Conservation (phyloP, 2,888 invertebrate genomes). For the Drepanosiphum platanoidis region DNA sequence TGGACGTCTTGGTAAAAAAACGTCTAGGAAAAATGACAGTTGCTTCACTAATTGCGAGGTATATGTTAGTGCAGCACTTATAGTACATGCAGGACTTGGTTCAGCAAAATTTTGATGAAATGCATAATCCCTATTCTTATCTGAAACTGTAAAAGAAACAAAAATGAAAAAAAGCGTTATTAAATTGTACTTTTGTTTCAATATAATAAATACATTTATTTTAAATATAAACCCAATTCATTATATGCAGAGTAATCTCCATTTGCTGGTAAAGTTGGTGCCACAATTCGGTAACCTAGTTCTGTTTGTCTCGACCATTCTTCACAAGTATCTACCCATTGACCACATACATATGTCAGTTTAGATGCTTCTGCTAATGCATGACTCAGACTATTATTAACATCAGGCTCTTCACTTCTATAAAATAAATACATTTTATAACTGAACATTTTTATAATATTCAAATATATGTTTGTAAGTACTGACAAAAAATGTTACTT, state of each 20-base stretch:
- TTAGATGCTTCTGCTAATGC: constrained; percentile 79
- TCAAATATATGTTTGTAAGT: neutral
- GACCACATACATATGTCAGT: constrained; percentile 81
- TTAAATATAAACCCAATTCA: constrained; percentile 75
- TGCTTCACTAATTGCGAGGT: constrained; percentile 85
- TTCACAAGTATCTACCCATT: constrained; percentile 79
- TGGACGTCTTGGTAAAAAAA: constrained; percentile 80
- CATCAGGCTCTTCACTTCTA: constrained; percentile 62
- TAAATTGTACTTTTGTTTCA: constrained; percentile 28
- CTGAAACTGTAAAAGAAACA: constrained; percentile 68
- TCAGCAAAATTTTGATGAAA: constrained; percentile 69
- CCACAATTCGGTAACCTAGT: constrained; percentile 80
- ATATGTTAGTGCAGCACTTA: constrained; percentile 84
- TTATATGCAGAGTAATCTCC: constrained; percentile 84
- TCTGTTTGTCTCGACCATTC: constrained; percentile 70
- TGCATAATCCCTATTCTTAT: constrained; percentile 70
- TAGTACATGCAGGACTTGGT: constrained; percentile 77
- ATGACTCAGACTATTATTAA: constrained; percentile 69
- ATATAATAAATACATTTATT: constrained; percentile 52
- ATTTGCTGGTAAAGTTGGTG: constrained; percentile 84
- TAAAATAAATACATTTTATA: constrained; percentile 31
- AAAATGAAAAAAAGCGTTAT: constrained; percentile 59
- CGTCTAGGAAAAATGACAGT: constrained; percentile 84
- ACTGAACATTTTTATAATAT: neutral
- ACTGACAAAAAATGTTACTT: neutral